A percentile compares a stretch with the other conserved stretches of the same genome.
These are phyloP conservation scores for Melipona quadrifasciata DNA, from an alignment of 1,140 invertebrate genomes.

Conservation along the genomic window DNA sequence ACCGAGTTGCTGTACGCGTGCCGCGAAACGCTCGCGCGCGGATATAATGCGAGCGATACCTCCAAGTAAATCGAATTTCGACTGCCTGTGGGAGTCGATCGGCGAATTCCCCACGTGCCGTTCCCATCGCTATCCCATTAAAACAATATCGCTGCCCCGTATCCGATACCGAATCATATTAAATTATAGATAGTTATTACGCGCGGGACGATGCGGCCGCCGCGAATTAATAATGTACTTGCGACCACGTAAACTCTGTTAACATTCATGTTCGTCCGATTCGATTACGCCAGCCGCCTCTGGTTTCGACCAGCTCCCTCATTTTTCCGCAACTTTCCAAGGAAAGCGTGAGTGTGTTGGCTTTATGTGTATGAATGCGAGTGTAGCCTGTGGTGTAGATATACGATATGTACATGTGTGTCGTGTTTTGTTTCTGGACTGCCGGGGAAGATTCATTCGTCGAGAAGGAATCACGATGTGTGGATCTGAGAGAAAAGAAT, in stretches of 20 bases:
- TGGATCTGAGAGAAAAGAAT: no score
- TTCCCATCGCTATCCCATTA: constrained; percentile 39
- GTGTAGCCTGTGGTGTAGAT: no score
- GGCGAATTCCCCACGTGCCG: constrained; percentile 12
- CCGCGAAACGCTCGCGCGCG: neutral
- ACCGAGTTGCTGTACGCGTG: neutral
- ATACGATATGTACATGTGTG: no score
- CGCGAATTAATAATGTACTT: constrained; percentile 51
- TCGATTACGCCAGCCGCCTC: constrained; percentile 6
- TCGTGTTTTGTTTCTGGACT: no score
- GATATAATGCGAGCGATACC: constrained; percentile 38
- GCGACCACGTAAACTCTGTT: constrained; percentile 48
- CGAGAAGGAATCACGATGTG: no score
- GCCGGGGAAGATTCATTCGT: no score
- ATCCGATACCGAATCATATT: constrained; percentile 28
- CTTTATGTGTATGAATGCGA: no score
- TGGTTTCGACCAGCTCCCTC: neutral
- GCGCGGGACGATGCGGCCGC: neutral
- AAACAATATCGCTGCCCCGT: constrained; percentile 42
- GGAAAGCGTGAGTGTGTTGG: no score
- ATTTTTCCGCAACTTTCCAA: neutral
- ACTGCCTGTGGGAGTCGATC: neutral
- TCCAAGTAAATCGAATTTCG: constrained; percentile 49
- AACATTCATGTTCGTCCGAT: constrained; percentile 52
- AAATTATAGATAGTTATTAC: constrained; percentile 60